Percentiles rank a stretch among this genome's conserved stretches.
Evolutionary conservation across 2,113 vertebrate genomes (phyloP).

Genomic region (Acrocephalus kingi): DNA sequence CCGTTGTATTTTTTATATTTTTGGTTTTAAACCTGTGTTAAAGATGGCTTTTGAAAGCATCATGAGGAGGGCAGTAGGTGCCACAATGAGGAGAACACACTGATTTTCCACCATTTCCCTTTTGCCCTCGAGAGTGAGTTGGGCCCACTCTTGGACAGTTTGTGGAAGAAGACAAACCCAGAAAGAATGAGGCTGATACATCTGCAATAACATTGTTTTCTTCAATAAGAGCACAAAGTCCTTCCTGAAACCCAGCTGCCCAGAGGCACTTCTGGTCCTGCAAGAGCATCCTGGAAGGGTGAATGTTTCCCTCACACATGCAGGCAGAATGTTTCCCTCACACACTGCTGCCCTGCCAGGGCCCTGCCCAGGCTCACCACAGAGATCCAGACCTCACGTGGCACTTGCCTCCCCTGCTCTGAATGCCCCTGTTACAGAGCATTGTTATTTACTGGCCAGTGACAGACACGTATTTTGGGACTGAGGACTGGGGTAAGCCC

Average conservation of each 20-base stretch:
- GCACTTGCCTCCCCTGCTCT: background rate
- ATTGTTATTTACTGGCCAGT: background rate
- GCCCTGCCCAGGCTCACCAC: background rate
- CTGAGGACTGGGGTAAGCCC: slow-evolving; percentile 7
- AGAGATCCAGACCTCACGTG: background rate
- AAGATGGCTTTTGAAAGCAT: background rate
- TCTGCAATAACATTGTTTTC: background rate
- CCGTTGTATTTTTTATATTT: background rate
- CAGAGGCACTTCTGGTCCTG: background rate
- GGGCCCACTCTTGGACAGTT: accelerated
- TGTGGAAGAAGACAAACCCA: background rate
- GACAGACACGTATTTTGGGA: background rate
- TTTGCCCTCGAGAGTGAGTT: background rate
- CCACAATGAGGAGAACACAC: background rate
- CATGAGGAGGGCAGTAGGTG: background rate
- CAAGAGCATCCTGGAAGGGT: background rate
- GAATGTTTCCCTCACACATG: background rate
- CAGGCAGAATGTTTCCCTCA: background rate
- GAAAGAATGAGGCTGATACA: background rate
- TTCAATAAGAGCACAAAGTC: background rate
- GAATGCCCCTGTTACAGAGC: background rate
- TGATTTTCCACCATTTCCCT: background rate
- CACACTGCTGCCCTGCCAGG: background rate
- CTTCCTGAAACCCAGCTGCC: background rate
- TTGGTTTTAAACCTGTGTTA: background rate